Base-by-base conservation (phyloP, 1,140 invertebrate species). In the Nilaparvata lugens region DNA sequence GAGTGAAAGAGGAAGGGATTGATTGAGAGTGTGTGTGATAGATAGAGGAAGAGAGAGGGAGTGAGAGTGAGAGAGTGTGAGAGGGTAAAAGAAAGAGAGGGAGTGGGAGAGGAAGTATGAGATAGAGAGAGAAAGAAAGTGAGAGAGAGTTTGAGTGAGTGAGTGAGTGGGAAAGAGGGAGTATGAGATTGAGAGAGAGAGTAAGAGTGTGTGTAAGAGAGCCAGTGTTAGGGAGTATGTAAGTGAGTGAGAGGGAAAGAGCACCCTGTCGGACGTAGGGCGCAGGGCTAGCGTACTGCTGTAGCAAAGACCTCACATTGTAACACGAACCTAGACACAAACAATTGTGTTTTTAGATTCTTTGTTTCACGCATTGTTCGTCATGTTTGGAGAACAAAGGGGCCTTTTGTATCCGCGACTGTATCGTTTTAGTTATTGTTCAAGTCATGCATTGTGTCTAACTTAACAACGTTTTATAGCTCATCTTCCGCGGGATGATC, bases 281-380 rank as follows among this genome's bases (percentile, higher is more conserved):
- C n/a, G n/a, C n/a, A n/a, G n/a, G n/a, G n/a, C n/a, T n/a, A n/a
- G n/a, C n/a, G n/a, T n/a, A n/a, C 31, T 6, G 3, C 31, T 11
- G 31, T 11, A 52, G 19, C 48, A 11, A 35, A 35, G 31, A 35
- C 31, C 31, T 35, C 63, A 64, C 64, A 65, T 63, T 65, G 64
- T 65, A 65, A 65, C 63, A 62, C 58, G 58, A 63, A 65, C 61
- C 64, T 65, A 65, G 64, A 63, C 64, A 65, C 64, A 65, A 65
- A 65, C 64, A 65, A 65, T 65, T 65, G 64, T 65, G 64, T 65
- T 65, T 65, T 65, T 65, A 62, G 64, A 65, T 65, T 65, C 64
- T 65, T 65, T 65, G 64, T 65, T 65, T 65, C 61, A 62, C 62
- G 64, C 56, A 63, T 65, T 65, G 64, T 65, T 65, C 61, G 64